These are phyloP conservation scores for Acanthornis magna DNA, from an alignment of 2,797 vertebrate genomes.

Conservation along the genomic window DNA sequence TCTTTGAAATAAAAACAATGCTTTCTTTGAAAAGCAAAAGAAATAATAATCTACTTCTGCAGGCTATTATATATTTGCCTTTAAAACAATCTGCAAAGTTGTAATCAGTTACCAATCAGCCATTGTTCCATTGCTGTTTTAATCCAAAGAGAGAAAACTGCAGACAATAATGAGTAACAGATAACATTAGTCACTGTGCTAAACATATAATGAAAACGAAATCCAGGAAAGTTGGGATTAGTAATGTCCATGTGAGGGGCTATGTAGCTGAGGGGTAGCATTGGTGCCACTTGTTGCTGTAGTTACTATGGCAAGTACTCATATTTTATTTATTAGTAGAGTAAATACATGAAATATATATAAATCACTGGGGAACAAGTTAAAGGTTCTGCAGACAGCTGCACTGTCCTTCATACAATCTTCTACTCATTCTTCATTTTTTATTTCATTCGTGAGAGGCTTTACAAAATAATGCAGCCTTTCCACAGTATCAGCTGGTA, in stretches of 20 bases:
- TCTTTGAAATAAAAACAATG: neutral
- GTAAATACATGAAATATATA: slow-evolving; percentile 61
- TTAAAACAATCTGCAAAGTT: neutral
- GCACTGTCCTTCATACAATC: slow-evolving; percentile 4
- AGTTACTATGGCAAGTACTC: slow-evolving; percentile 27
- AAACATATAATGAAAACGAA: neutral
- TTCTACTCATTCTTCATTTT: slow-evolving; percentile 19
- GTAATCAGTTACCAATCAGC: neutral
- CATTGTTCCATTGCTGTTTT: neutral
- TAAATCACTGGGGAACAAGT: slow-evolving; percentile 37
- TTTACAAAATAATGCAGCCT: neutral
- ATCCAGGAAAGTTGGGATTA: neutral
- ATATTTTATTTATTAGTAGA: slow-evolving; percentile 57
- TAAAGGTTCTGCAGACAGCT: slow-evolving; percentile 45
- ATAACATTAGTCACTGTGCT: neutral
- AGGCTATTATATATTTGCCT: neutral
- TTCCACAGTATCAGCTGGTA: neutral
- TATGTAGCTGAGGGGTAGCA: neutral
- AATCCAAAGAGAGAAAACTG: neutral
- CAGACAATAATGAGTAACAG: neutral
- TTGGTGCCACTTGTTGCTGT: slow-evolving; percentile 49
- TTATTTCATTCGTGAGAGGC: slow-evolving; percentile 14
- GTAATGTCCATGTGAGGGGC: neutral
- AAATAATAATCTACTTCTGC: neutral
- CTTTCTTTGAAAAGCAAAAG: neutral